These are phyloP conservation scores for Oreochromis spilurus DNA, from an alignment of 2,113 vertebrate genomes.

Conservation along the genomic window DNA sequence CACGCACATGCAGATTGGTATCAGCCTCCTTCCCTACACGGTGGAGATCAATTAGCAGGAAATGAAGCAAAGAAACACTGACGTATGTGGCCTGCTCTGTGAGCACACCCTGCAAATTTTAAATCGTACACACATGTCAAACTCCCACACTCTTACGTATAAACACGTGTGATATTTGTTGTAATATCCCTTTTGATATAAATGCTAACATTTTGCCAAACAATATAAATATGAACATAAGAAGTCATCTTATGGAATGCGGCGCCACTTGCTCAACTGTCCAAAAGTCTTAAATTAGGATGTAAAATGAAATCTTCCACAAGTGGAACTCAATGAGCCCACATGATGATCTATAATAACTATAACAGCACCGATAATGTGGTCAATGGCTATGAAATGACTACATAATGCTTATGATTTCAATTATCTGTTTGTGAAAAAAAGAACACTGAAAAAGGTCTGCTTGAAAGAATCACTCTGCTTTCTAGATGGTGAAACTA, in stretches of 20 bases:
- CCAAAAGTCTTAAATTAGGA: background rate
- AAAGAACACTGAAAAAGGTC: background rate
- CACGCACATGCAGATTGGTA: conserved; percentile 29
- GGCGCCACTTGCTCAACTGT: background rate
- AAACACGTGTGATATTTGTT: background rate
- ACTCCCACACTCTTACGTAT: background rate
- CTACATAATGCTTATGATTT: background rate
- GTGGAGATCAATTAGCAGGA: conserved; percentile 52
- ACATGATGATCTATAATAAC: background rate
- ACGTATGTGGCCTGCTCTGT: conserved; percentile 3
- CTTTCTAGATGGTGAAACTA: background rate
- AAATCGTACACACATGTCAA: background rate
- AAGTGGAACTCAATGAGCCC: background rate
- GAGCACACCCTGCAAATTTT: background rate
- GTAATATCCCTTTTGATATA: background rate
- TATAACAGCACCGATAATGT: background rate
- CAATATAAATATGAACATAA: background rate
- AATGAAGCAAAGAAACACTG: conserved; percentile 48
- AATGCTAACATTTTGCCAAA: background rate
- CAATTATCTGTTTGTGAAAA: background rate
- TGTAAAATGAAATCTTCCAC: background rate
- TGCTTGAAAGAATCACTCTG: background rate
- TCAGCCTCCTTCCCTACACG: conserved; percentile 27
- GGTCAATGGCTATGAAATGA: background rate
- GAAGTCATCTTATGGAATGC: background rate